phyloP scores from a whole-genome alignment of 1,140 invertebrate species.

The Oncopodura yosiiana region DNA sequence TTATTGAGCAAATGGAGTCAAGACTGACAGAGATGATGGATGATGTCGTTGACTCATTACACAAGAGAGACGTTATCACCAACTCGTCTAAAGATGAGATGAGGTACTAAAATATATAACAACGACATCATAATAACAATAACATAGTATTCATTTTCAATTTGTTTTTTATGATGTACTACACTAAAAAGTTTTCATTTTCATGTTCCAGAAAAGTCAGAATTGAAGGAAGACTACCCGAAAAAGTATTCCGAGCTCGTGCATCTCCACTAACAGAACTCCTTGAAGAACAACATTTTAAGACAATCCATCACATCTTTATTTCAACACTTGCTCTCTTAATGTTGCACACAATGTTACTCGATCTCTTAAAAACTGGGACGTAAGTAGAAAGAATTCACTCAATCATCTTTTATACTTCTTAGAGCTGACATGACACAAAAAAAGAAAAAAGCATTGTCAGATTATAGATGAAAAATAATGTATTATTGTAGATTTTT shows the following conservation, averaged over 20 bases:
- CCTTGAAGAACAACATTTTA: conserved; percentile 65
- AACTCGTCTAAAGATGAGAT: conserved; percentile 2
- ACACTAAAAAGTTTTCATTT: neutral
- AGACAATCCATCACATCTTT: conserved; percentile 74
- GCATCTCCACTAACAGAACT: conserved; percentile 68
- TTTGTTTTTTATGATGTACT: too few relatives aligned
- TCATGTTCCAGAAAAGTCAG: conserved; percentile 34
- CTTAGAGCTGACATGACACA: too few relatives aligned
- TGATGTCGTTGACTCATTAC: conserved; percentile 21
- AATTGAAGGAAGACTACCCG: conserved; percentile 41
- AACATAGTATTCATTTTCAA: neutral
- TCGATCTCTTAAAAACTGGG: conserved; percentile 61
- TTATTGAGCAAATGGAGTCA: conserved; percentile 25
- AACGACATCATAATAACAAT: conserved; percentile 3
- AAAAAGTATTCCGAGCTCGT: conserved; percentile 57
- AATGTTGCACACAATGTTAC: conserved; percentile 57
- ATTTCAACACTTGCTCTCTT: conserved; percentile 65
- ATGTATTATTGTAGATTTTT: neutral
- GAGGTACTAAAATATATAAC: neutral
- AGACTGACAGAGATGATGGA: conserved; percentile 21
- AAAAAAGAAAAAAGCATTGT: too few relatives aligned
- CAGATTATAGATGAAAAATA: neutral
- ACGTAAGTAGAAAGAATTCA: conserved; percentile 56
- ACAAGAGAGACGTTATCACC: conserved; percentile 15
- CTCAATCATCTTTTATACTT: too few relatives aligned